phyloP scores from a whole-genome alignment of 2,113 vertebrate genomes.

The Buteo buteo region DNA sequence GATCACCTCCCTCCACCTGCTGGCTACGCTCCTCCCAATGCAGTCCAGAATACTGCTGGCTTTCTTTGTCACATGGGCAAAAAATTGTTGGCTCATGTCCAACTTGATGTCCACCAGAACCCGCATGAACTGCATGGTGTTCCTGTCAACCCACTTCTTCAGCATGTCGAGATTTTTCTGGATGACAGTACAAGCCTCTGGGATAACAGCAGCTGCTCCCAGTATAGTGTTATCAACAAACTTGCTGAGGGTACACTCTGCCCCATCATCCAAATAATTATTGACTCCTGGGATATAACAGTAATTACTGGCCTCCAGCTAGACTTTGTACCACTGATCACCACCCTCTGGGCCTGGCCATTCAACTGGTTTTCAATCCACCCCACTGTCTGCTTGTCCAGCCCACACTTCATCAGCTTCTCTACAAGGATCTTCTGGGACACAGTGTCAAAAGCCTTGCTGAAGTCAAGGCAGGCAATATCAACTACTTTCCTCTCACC shows the following conservation, averaged over 20 bases:
- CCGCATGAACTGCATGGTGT: background rate
- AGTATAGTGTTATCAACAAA: background rate
- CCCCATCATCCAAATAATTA: background rate
- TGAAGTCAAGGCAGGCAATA: background rate
- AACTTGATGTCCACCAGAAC: no score
- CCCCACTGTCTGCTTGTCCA: background rate
- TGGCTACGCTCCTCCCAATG: no score
- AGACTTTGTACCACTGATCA: background rate
- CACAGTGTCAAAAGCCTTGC: background rate
- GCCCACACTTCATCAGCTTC: background rate
- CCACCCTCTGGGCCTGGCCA: background rate
- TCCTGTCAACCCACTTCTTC: background rate
- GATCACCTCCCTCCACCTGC: no score
- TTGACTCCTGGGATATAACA: background rate
- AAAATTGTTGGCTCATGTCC: background rate
- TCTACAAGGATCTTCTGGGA: background rate
- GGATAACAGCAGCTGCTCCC: background rate
- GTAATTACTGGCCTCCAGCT: background rate
- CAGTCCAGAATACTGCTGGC: background rate
- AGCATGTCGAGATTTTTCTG: background rate
- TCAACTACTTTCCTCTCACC: background rate
- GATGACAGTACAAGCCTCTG: background rate
- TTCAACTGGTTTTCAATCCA: background rate
- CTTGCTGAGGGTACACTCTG: background rate
- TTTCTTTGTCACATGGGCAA: background rate